Evolutionary conservation across 2,797 vertebrate species (phyloP).

Genomic region (Spondyliosoma cantharus): DNA sequence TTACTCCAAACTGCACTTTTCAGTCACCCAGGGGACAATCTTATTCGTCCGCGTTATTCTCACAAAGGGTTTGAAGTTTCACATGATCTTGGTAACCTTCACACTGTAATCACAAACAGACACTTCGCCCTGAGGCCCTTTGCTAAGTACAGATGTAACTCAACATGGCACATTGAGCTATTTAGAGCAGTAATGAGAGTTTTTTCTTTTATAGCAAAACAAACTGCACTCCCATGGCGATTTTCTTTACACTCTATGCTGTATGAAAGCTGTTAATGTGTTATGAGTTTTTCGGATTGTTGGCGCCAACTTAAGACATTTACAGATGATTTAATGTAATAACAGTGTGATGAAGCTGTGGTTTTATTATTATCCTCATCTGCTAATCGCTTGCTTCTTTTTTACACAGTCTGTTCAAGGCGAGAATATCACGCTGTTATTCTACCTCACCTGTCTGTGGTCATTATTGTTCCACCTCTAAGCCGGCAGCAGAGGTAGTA

Average conservation of each 20-base stretch:
- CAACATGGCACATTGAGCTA: conserved; percentile 57
- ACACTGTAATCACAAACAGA: conserved; percentile 78
- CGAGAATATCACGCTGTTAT: too few species aligned
- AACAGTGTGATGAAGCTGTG: neutral
- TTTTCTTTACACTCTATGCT: conserved; percentile 13
- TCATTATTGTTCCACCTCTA: too few species aligned
- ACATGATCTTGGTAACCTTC: conserved; percentile 65
- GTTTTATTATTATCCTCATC: neutral
- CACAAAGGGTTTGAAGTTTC: conserved; percentile 61
- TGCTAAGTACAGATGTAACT: conserved; percentile 61
- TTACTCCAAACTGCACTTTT: conserved; percentile 40
- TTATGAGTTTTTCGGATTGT: neutral
- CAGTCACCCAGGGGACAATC: conserved; percentile 44
- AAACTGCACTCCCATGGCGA: neutral
- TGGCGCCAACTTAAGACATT: neutral
- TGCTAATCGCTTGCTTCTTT: neutral
- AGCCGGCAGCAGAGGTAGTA: too few species aligned
- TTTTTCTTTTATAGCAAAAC: conserved; percentile 41
- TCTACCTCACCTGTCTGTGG: too few species aligned
- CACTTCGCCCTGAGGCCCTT: conserved; percentile 47
- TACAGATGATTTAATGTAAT: neutral
- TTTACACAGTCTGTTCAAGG: too few species aligned
- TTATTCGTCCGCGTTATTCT: conserved; percentile 59
- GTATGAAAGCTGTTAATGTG: conserved; percentile 22
- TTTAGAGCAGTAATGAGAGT: conserved; percentile 48